phyloP scores from a whole-genome alignment of 2,888 invertebrate genomes.

The Hyposoter didymator region DNA sequence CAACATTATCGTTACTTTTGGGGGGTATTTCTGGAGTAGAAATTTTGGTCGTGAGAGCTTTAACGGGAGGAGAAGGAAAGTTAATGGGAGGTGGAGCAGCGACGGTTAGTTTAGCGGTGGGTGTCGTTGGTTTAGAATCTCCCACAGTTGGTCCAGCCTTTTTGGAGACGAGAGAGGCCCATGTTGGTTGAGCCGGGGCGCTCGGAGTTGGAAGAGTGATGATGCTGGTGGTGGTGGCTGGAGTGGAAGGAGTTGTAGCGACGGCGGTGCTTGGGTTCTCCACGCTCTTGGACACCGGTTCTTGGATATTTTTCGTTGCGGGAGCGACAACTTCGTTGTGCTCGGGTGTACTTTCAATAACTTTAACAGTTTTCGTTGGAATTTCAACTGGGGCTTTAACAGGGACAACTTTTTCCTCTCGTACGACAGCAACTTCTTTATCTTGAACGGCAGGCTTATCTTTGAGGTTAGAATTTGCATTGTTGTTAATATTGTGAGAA shows the following conservation, averaged over 20 bases:
- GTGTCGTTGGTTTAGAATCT: constrained; percentile 55
- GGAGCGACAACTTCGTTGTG: constrained; percentile 54
- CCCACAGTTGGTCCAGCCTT: constrained; percentile 66
- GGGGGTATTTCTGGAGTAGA: constrained; percentile 25
- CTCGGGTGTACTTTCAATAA: constrained; percentile 29
- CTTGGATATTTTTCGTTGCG: constrained; percentile 62
- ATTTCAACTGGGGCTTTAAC: constrained; percentile 15
- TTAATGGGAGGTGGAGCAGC: constrained; percentile 77
- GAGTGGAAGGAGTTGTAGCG: constrained; percentile 37
- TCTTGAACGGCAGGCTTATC: constrained; percentile 43
- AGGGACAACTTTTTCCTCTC: constrained; percentile 32
- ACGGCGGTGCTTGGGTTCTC: constrained; percentile 36
- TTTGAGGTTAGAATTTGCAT: constrained; percentile 10
- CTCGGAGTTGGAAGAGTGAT: constrained; percentile 60
- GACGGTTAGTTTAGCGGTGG: constrained; percentile 75
- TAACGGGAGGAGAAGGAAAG: constrained; percentile 39
- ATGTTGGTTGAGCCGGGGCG: constrained; percentile 76
- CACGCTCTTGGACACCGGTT: constrained; percentile 64
- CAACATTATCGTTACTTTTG: constrained; percentile 33
- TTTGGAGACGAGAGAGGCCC: constrained; percentile 82
- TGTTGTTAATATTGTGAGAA: not conserved
- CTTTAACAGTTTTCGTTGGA: constrained; percentile 21
- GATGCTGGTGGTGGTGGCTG: constrained; percentile 41
- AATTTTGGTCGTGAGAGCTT: constrained; percentile 59
- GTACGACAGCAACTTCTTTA: constrained; percentile 23